Percentiles rank a stretch among this genome's conserved stretches.
Evolutionary conservation across 1,140 invertebrate species (phyloP).

Genomic region (Contarinia nasturtii): DNA sequence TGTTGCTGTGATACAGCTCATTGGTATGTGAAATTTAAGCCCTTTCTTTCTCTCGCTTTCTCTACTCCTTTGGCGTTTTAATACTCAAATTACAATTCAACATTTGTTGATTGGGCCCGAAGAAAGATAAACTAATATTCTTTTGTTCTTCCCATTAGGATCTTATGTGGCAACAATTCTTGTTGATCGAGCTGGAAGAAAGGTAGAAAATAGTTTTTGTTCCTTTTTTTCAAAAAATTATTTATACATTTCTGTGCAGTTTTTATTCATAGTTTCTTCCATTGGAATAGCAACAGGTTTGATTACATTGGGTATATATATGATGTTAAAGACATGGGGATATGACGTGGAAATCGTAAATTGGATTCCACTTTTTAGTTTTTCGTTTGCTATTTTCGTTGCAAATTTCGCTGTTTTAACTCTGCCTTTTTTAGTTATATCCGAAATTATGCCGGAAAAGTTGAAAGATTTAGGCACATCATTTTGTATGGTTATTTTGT

Average conservation of each 20-base stretch:
- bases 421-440: conserved; percentile 17
- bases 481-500: conserved; percentile 10
- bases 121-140: no score
- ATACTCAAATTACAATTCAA: no score
- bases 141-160: no score
- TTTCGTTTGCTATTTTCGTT: conserved; percentile 17
- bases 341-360: no score
- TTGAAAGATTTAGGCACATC: conserved; percentile 10
- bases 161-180: neutral
- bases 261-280: neutral
- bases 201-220: conserved; percentile 24
- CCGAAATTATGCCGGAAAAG: conserved; percentile 18
- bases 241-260: no score
- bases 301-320: no score
- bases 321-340: no score
- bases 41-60: no score
- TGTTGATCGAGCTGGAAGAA: neutral
- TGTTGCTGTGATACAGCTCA: neutral
- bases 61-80: no score
- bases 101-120: no score
- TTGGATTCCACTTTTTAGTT: conserved; percentile 16
- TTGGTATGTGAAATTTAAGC: no score
- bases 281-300: neutral
- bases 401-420: conserved; percentile 15
- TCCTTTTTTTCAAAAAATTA: no score